Percentiles rank a stretch among this genome's conserved stretches.
Evolutionary conservation across 2,888 invertebrate genomes (phyloP).

Genomic region (Lasioglossum vierecki): DNA sequence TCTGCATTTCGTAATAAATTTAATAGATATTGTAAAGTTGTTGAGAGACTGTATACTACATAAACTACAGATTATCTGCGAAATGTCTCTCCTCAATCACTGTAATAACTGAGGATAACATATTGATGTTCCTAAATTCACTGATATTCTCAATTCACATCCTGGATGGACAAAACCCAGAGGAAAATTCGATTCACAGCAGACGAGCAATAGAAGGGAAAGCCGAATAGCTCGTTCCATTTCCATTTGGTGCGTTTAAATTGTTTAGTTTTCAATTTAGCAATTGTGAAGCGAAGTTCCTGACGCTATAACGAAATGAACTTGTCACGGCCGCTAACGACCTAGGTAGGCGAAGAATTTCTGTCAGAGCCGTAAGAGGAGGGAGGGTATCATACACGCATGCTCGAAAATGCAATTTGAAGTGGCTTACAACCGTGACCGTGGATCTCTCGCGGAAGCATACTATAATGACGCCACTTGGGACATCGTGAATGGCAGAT

Average conservation of each 20-base stretch:
- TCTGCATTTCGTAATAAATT: no score
- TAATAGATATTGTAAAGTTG: no score
- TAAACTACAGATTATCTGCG: no score
- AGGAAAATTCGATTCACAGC: not conserved
- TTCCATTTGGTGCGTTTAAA: not conserved
- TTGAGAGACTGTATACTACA: not conserved
- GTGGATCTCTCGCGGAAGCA: slow-evolving; percentile 50
- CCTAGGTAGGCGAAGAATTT: not conserved
- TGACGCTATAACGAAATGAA: not conserved
- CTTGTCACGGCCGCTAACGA: not conserved
- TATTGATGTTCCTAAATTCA: no score
- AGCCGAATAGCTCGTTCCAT: not conserved
- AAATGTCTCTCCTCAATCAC: not conserved
- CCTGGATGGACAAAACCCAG: no score
- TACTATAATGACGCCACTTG: slow-evolving; percentile 68
- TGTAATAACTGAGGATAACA: not conserved
- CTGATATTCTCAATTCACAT: no score
- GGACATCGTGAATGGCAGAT: slow-evolving; percentile 66
- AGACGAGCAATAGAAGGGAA: not conserved
- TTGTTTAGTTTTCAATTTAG: not conserved
- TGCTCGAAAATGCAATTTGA: slow-evolving; percentile 65
- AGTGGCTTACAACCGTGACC: slow-evolving; percentile 44
- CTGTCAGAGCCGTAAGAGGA: not conserved
- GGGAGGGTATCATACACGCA: slow-evolving; percentile 24
- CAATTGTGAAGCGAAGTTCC: no score